A percentile compares a stretch with the other conserved stretches of the same genome.
Evolutionary conservation across 1,140 invertebrate species (phyloP).

Genomic region (Mya arenaria): DNA sequence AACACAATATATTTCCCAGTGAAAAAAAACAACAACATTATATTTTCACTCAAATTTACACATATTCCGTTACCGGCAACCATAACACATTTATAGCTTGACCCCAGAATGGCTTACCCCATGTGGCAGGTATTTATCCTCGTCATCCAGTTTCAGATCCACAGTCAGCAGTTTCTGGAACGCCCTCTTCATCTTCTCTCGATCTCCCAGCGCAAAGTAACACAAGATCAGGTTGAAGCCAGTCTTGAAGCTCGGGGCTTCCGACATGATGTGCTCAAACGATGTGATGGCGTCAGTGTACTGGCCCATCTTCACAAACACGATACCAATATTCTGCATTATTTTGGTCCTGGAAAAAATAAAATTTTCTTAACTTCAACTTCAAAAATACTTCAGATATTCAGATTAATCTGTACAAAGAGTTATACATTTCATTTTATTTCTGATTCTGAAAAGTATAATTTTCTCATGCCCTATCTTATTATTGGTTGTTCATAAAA

Average conservation of each 20-base stretch:
- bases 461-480: no score
- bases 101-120: conserved; percentile 75
- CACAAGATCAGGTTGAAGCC: conserved; percentile 96
- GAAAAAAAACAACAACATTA: not conserved
- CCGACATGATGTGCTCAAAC: conserved; percentile 99
- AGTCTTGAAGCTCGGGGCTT: conserved; percentile 93
- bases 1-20: not conserved
- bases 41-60: not conserved
- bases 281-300: conserved; percentile 97
- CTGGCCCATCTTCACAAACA: conserved; percentile 97
- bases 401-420: no score
- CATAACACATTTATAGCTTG: no score
- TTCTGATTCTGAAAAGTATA: no score
- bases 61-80: no score
- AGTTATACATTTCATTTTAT: no score
- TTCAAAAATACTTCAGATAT: no score
- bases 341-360: conserved; percentile 91
- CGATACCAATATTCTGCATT: conserved; percentile 98
- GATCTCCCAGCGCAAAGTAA: conserved; percentile 95
- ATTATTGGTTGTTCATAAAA: no score
- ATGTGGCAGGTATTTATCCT: conserved; percentile 87
- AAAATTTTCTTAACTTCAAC: no score
- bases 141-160: conserved; percentile 91
- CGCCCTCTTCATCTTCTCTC: conserved; percentile 95
- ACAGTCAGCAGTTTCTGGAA: conserved; percentile 96